A percentile compares a stretch with the other conserved stretches of the same genome.
Conservation (phyloP, 1,140 invertebrate genomes). For the Platyscapa corneri region DNA sequence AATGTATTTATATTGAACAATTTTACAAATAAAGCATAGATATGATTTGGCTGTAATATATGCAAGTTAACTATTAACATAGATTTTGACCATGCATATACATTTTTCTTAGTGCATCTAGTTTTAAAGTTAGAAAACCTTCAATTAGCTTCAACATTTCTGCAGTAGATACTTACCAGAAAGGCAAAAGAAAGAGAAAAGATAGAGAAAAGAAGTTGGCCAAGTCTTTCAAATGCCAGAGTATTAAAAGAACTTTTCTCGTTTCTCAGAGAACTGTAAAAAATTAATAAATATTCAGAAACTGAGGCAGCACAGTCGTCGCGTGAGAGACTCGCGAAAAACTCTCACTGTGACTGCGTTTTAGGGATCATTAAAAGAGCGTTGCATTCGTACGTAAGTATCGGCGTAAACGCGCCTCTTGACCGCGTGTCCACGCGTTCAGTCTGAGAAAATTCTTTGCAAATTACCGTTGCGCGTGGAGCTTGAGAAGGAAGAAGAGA, state of each 20-base stretch:
- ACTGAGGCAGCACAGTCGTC: not conserved
- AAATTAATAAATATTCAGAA: slow-evolving; percentile 21
- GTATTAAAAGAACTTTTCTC: slow-evolving; percentile 12
- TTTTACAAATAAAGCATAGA: not conserved
- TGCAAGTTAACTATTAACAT: not conserved
- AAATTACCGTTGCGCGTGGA: slow-evolving; percentile 36
- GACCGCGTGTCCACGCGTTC: slow-evolving; percentile 17
- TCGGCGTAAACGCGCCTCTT: slow-evolving; percentile 21
- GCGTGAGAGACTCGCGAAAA: slow-evolving; percentile 30
- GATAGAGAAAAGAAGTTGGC: not conserved
- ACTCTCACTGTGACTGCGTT: slow-evolving; percentile 13
- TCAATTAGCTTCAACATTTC: slow-evolving; percentile 11
- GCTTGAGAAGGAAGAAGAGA: not conserved
- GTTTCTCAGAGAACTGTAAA: slow-evolving; percentile 2
- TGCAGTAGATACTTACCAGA: not conserved
- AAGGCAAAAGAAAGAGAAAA: not conserved
- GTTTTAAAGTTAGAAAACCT: not conserved
- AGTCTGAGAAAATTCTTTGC: slow-evolving; percentile 44
- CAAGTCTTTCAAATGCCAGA: slow-evolving; percentile 5
- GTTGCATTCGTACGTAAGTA: slow-evolving; percentile 42
- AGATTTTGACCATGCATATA: not conserved
- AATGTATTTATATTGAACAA: not conserved
- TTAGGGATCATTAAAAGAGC: slow-evolving; percentile 41
- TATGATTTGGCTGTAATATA: not conserved
- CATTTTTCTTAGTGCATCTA: not conserved